Evolutionary conservation across 2,888 invertebrate species (phyloP), one percentile per base, ranked within the genome.

Genomic region (Dynastes hyllus): DNA sequence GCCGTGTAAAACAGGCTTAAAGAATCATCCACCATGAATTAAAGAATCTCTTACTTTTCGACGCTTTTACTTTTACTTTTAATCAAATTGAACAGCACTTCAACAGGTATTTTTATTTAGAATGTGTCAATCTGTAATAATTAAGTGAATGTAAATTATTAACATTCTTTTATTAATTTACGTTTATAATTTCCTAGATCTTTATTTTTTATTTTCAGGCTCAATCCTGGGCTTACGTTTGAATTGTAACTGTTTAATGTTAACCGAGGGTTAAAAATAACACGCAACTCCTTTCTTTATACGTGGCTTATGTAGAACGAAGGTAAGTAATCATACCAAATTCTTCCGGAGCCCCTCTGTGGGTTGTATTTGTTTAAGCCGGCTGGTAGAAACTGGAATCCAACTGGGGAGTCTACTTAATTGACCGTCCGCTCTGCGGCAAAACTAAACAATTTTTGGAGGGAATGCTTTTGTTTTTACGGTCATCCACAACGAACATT

Each of bases 381-480:
- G 45, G 40, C 37, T 22, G 6, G 22, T 61, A 73, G 58, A 61
- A 58, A 58, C 73, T 40, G 37, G 45, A 58, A 73, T 73, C 16
- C 73, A 73, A 58, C 40, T 22, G 67, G 82, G 81, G 81, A 79
- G 81, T 76, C 80, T 77, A 81, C 80, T 82, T 82, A 82, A 82
- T 82, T 82, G 82, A 81, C 81, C 81, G 78, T 80, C 32, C 79
- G 81, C 76, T 80, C 22, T 75, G 66, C 66, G 81, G 79, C 77
- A 78, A 82, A 83, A 83, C 82, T 83, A 83, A 83, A 83, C 82
- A 83, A 81, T 80, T 82, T 82, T 79, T 82, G 78, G 80, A 79
- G 78, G 81, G 63, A 65, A 29, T 63, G 53, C 70, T 71, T 78
- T 78, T 78, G 78, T 78, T 78, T 77, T 67, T 67, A 77, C 40